Conservation (phyloP, 2,113 vertebrate species). For the Rissa tridactyla region DNA sequence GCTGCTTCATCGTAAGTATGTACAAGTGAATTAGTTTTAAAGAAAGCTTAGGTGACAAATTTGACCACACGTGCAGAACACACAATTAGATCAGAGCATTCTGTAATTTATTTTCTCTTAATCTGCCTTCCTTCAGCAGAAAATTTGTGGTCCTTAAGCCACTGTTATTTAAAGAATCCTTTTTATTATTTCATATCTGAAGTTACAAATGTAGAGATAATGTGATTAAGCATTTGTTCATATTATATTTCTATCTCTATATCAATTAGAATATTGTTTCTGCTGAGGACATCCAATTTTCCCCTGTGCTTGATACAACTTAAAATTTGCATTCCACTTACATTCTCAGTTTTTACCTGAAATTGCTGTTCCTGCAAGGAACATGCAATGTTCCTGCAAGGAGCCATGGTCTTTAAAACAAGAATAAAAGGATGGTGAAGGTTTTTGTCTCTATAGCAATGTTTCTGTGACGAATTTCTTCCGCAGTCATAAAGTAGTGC, state of each 20-base stretch:
- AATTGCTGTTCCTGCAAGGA: neutral
- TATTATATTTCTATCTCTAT: neutral
- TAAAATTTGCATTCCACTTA: neutral
- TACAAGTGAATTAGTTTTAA: neutral
- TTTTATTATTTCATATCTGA: neutral
- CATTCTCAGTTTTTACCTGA: neutral
- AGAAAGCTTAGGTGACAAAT: neutral
- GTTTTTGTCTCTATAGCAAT: neutral
- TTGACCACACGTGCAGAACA: neutral
- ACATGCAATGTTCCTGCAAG: neutral
- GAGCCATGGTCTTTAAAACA: neutral
- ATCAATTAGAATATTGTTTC: neutral
- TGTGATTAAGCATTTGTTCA: neutral
- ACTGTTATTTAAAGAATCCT: neutral
- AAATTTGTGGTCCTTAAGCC: neutral
- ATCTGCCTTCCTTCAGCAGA: neutral
- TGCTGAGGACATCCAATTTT: neutral
- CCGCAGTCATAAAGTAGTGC: neutral
- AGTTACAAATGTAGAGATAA: neutral
- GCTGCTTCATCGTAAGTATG: neutral
- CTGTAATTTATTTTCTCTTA: neutral
- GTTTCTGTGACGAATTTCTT: constrained; percentile 25
- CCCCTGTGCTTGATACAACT: neutral
- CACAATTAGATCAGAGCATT: neutral
- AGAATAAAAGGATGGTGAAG: neutral